A percentile compares a stretch with the other conserved stretches of the same genome.
These are phyloP conservation scores for Delphinus delphis DNA, from an alignment of 2,113 vertebrate genomes.

Conservation along the genomic window DNA sequence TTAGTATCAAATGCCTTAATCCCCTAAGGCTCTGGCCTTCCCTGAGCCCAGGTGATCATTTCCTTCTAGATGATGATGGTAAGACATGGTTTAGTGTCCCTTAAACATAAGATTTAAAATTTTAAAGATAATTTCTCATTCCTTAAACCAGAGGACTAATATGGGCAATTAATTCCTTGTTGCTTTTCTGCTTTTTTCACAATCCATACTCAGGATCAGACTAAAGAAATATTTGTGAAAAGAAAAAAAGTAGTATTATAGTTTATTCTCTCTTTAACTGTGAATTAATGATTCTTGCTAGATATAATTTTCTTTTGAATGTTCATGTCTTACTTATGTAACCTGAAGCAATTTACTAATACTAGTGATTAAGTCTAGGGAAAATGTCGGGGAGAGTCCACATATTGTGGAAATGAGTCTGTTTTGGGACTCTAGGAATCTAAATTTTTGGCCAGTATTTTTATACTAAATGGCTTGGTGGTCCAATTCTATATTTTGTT, in stretches of 20 bases:
- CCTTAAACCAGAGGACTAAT: not conserved
- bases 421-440: not conserved
- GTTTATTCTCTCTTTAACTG: not conserved
- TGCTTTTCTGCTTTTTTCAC: not conserved
- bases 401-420: not conserved
- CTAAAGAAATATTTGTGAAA: not conserved
- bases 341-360: not conserved
- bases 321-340: not conserved
- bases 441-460: not conserved
- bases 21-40: not conserved
- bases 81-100: not conserved
- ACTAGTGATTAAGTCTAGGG: not conserved
- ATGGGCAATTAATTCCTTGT: not conserved
- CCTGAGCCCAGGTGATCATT: not conserved
- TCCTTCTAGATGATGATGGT: not conserved
- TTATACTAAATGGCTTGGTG: not conserved
- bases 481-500: not conserved
- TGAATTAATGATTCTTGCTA: not conserved
- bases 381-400: accelerated
- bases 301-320: not conserved
- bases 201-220: not conserved
- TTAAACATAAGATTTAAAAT: not conserved
- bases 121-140: not conserved
- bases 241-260: not conserved
- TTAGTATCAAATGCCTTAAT: not conserved